These are phyloP conservation scores for Clunio marinus DNA, from an alignment of 2,888 invertebrate species.

Conservation along the genomic window DNA sequence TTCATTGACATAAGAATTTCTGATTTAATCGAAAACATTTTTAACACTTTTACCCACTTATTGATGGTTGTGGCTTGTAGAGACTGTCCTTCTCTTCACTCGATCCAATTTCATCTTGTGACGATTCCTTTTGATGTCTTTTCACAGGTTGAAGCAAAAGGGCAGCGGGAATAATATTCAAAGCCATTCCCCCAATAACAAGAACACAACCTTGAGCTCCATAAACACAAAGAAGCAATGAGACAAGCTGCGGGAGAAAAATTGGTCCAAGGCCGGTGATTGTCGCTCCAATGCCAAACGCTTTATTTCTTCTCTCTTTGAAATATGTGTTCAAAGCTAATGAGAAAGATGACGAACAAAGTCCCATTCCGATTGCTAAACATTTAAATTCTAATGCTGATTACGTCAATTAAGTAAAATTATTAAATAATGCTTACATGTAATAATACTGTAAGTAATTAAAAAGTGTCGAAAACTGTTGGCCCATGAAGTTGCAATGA, in stretches of 20 bases:
- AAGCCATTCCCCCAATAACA: conserved; percentile 59
- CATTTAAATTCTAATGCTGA: background rate
- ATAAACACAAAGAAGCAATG: conserved; percentile 55
- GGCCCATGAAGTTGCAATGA: conserved; percentile 58
- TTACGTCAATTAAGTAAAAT: conserved; percentile 37
- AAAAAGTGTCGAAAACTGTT: conserved; percentile 58
- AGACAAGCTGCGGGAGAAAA: conserved; percentile 60
- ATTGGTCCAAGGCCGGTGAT: conserved; percentile 65
- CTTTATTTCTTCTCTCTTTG: conserved; percentile 58
- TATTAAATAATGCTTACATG: conserved; percentile 69
- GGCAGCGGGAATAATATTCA: conserved; percentile 59
- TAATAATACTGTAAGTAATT: conserved; percentile 63
- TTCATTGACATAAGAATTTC: background rate
- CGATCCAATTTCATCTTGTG: background rate
- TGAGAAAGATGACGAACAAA: conserved; percentile 59
- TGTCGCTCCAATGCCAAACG: conserved; percentile 61
- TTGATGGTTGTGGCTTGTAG: conserved; percentile 41
- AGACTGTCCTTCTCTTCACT: conserved; percentile 1
- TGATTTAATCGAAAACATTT: background rate
- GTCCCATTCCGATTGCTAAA: conserved; percentile 60
- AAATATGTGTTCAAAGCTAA: conserved; percentile 65
- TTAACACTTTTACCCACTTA: conserved; percentile 41
- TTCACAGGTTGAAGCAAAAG: conserved; percentile 62
- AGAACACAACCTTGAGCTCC: conserved; percentile 60
- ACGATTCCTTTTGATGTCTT: conserved; percentile 42